Base-by-base conservation (phyloP, 1,140 invertebrate species). In the Zelostemma sp. region DNA sequence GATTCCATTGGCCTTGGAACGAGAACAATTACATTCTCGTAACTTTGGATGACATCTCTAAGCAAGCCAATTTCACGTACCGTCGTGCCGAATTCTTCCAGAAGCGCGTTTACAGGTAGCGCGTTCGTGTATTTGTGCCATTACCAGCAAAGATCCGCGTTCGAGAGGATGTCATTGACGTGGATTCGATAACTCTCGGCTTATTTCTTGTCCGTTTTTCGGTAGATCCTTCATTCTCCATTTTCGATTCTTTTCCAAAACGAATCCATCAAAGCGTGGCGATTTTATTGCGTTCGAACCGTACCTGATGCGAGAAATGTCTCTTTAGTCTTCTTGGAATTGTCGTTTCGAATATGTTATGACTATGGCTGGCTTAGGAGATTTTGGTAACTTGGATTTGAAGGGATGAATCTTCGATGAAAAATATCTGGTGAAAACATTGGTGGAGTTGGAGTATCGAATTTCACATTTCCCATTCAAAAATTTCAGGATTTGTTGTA, bases 1-100 rank as follows among this genome's bases (percentile, higher is more conserved):
- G 54, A 62, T 58, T 68, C 61, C 57, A 53, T 50, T 63, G 45
- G 55, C 40, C 63, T 38, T 40, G 33, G 41, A 60, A 60, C 53
- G 35, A 62, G 68, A 65, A 65, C 68, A 70, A 70, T 64, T 65
- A 65, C 67, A 56, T 61, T 48, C 60, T 11, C 53, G 67, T 70
- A 70, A 70, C 61, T 61, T 56, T 31, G 49, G 54, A 58, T 65
- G 62, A 70, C 68, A 58, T 65, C 62, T 65, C 62, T 62, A 70
- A 65, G 68, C 57, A 48, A 70, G 58, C 68, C 68, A 70, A 70
- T 69, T 69, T 60, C 53, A 43, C 58, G 51, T 46, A 21, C 15
- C 56, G 49, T 47, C 51, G 25, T 55, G 19, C 51, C 53, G 47
- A 57, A 59, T 66, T 45, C 59, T 48, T 59, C 33, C 54, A 33